These are phyloP conservation scores for Drosophila gaucha DNA, from an alignment of 2,888 invertebrate species.

Conservation along the genomic window DNA sequence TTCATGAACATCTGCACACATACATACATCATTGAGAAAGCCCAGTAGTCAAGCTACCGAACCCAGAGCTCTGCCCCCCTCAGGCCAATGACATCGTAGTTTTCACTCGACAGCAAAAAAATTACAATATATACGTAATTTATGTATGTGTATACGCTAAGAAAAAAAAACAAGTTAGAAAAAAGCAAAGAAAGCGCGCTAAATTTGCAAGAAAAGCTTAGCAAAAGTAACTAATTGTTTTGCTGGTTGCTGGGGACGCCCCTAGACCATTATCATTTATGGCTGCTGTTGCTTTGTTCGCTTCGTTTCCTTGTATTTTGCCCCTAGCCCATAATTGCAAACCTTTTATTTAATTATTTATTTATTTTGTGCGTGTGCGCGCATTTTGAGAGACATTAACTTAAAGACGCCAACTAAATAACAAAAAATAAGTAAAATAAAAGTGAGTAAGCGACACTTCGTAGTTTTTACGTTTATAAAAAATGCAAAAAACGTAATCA, in stretches of 20 bases:
- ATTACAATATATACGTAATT: slow-evolving; percentile 17
- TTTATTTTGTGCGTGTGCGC: slow-evolving; percentile 59
- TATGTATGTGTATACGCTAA: background rate
- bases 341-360: slow-evolving; percentile 44
- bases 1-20: slow-evolving; percentile 30
- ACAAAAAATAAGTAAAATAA: slow-evolving; percentile 19
- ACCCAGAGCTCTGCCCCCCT: slow-evolving; percentile 16
- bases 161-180: slow-evolving; percentile 14
- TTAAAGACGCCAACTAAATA: slow-evolving; percentile 40
- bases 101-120: slow-evolving; percentile 54
- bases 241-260: slow-evolving; percentile 36
- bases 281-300: slow-evolving; percentile 28
- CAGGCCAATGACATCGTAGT: slow-evolving; percentile 57
- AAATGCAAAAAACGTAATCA: slow-evolving; percentile 69
- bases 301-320: slow-evolving; percentile 24
- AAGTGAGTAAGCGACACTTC: slow-evolving; percentile 23
- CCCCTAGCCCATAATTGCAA: slow-evolving; percentile 52
- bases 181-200: slow-evolving; percentile 68
- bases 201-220: slow-evolving; percentile 60
- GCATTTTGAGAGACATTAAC: slow-evolving; percentile 51
- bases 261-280: slow-evolving; percentile 53
- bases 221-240: slow-evolving; percentile 68
- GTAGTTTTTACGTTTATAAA: slow-evolving; percentile 17
- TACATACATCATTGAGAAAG: slow-evolving; percentile 21
- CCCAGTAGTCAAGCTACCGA: slow-evolving; percentile 39